phyloP scores from a whole-genome alignment of 2,113 vertebrate species.

The Illadopsis cleaveri region DNA sequence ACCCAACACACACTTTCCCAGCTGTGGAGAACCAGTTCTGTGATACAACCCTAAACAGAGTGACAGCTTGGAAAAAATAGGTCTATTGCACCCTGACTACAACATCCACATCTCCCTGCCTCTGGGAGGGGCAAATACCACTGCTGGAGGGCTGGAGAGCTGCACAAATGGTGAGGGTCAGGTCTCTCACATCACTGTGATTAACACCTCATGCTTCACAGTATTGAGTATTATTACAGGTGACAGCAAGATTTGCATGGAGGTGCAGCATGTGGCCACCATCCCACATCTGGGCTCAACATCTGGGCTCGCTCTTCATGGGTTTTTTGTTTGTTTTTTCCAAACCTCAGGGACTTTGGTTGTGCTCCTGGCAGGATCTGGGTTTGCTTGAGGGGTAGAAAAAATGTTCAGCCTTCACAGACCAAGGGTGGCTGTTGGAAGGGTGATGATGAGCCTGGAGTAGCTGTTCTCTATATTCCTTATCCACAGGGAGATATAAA shows the following conservation, averaged over 20 bases:
- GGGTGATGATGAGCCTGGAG: neutral
- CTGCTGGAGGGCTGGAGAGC: neutral
- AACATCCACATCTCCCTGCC: neutral
- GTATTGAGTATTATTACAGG: neutral
- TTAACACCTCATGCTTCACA: neutral
- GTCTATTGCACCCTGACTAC: neutral
- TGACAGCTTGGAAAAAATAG: neutral
- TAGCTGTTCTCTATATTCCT: neutral
- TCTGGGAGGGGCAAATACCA: neutral
- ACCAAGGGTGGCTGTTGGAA: neutral
- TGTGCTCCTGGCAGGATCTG: neutral
- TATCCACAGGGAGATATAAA: neutral
- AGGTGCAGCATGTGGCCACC: neutral
- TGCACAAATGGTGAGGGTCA: neutral
- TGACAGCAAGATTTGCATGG: neutral
- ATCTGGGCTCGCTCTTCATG: neutral
- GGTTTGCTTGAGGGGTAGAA: neutral
- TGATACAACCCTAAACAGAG: neutral
- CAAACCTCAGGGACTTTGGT: neutral
- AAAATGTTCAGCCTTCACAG: neutral
- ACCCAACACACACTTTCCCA: neutral
- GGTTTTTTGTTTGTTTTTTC: neutral
- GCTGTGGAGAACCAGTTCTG: neutral
- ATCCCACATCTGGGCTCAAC: neutral
- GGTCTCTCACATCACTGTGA: neutral